Base-by-base conservation (phyloP, 2,113 vertebrate species). In the Pipa parva region DNA sequence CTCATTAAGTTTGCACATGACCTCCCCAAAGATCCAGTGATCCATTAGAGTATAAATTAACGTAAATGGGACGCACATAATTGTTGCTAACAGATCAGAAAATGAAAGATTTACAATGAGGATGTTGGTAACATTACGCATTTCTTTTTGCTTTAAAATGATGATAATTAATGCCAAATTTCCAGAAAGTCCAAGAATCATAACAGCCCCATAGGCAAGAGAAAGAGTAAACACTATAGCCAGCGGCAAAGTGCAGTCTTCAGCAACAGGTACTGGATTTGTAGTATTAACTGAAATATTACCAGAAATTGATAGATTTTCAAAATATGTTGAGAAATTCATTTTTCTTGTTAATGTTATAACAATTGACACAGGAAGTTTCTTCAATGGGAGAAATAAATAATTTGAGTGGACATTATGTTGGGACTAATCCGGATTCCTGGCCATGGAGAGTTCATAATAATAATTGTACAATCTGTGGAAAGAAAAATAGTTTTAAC, bases 21-120 rank as follows among this genome's bases (percentile, higher is more conserved):
- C 81, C 64, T 90, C 85, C 6, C 92, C 92, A 65, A 94, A 94
- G 76, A 92, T 81, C 92, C 92, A 94, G 73, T 94, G 91, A 77
- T 94, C 92, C 92, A 94, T 94, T 36, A 93, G 75, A 0, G 92
- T 94, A 48, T 94, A 94, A 33, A 92, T 85, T 13, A 94, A 89
- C 0, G 92, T 94, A 72, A 94, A 92, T 1, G 92, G 92, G 73
- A 94, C 83, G 81, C 90, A 93, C 82, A 94, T 88, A 66, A 94
- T 78, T 10, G 90, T 85, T 18, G 93, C 87, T 1, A 94, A 79
- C 69, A 94, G 77, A 72, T 94, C 92, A 2, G 92, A 94, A 75
- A 91, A 88, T 2, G 92, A 93, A 3, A 94, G 87, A 74, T 94
- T 94, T 74, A 92, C 92, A 15, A 94, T 94, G 18, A 94, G 80